Evolutionary conservation across 2,888 invertebrate genomes (phyloP), one percentile per base, ranked within the genome.

Genomic region (Malthinus seriepunctatus): DNA sequence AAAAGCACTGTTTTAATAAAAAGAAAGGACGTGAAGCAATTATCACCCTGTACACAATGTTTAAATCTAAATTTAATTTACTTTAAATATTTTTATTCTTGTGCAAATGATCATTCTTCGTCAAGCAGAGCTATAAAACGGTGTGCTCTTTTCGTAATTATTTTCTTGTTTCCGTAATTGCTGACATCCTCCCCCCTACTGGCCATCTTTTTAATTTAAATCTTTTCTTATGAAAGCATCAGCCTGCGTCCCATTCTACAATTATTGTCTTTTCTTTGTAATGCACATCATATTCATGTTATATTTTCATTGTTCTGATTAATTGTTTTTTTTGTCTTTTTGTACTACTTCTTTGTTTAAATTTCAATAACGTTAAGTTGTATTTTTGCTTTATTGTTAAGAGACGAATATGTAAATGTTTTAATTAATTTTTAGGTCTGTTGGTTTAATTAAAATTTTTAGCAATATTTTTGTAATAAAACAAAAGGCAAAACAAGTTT

Each of bases 151-250:
- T 63, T 63, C 62, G 56, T 63, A 63, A 63, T 63, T 63, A 63
- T 63, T 59, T 59, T 58, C 54, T 61, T 52, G 54, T 55, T 62
- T 59, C 53, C 59, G 59, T 58, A 50, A 56, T 62, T 45, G 51
- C 57, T 56, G 53, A 56, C 63, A 60, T 60, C 60, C 60, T 53
- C 23, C 23, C 2, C 23, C 65, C 53, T 67, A 64, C 68, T 67
- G 69, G 70, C 71, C 71, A 71, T 73, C 70, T 73, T 73, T 73
- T 73, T 73, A 73, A 73, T 73, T 73, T 70, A 69, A 66, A 67
- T 68, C 69, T 69, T 70, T 72, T 72, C 71, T 68, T 67, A 66
- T 68, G 71, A 69, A 63, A 55, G 39, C 15, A 46, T 32, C 58
- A 55, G 58, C 54, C 51, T 48, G 51, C 62, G 59, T 62, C 59